Base-by-base conservation (phyloP, 2,113 vertebrate genomes). In the Origma solitaria region DNA sequence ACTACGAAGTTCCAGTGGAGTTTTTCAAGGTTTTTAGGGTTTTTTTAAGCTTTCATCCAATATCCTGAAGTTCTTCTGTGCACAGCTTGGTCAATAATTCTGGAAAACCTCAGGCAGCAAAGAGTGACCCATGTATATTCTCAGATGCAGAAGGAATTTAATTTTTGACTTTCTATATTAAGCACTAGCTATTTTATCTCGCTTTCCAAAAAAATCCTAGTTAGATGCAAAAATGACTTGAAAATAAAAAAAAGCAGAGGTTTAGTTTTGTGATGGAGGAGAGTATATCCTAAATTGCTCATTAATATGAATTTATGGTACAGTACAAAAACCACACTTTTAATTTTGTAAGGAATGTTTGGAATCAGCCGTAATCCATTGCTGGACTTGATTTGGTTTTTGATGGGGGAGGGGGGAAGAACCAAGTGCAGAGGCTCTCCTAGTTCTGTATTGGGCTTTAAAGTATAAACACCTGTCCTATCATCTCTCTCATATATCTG, bases 191-290 rank as follows among this genome's bases (percentile, higher is more conserved):
- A 92, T 86, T 96, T 95, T 51, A 92, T 97, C 97, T 97, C 30
- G 90, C 96, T 97, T 95, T 97, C 97, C 94, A 97, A 96, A 97
- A 97, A 38, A 58, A 66, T 70, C 51, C 90, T 96, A 94, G 79
- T 86, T 90, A 95, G 90, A 81, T 78, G 82, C 92, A 92, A 95
- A 90, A 93, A 91, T 44, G 30, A 93, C 93, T 95, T 94, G 77
- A 86, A 90, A 79, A 88, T 61, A 54, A 90, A 88, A 88, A 88
- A 70, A 79, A 51, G 40, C 83, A 95, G 77, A 95, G 69, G 72
- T 94, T 95, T 96, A 96, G 97, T 97, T 97, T 97, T 97, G 88
- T 95, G 94, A 94, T 50, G 96, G 88, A 84, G 91, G 97, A 96
- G 90, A 97, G 83, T 96, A 86, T 96, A 94, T 94, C 96, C 78